Evolutionary conservation across 30 jellyfish, hydroid and myxozoan species (phyloP), one percentile per base, ranked within the genome.

Genomic region (Aurelia sp.): DNA sequence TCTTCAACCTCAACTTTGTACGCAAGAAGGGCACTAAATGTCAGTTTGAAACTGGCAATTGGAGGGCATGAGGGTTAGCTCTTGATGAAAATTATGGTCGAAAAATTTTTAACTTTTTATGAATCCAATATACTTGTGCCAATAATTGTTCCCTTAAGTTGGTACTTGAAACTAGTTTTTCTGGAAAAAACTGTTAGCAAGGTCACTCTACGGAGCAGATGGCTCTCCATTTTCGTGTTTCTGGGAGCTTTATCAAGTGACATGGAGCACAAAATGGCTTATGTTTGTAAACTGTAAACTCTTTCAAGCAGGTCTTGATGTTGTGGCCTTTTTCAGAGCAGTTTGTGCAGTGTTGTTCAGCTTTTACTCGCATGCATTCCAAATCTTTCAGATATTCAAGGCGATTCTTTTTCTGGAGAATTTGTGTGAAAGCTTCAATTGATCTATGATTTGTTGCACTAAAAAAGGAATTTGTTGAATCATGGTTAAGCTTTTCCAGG

Each of bases 241-340:
- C 53, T 44, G 55, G 55, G 55, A 44, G 55, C 55, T 74, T 74
- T 50, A 22, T 22, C 17, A 74, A 18, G 74, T 53, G 74, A 74
- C 55, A 13, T 19, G 72, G 86, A 40, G 86, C 52, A 35, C 74
- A 74, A 31, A 50, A 78, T 0, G 66, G 40, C 18, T 18, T 61
- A 13, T 41, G 20, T 0, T 33, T 22, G 66, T 81, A 78, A 16
- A 12, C 62, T 17, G 33, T n/a, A 44, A 81, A 78, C 20, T 31
- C 40, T 50, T 66, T 66, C 20, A 69, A 41, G 67, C 85, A 80
- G 22, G 90, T 80, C 61, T 63, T 63, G 21, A 80, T 40, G 63
- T 44, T 80, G 73, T 80, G 90, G 50, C 90, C 73, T 16, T 12
- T 66, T 20, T 30, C 59, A 13, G 20, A 7, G 73, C 90, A 66